Base-by-base conservation (phyloP, 2,113 vertebrate species). In the Ciconia boyciana region DNA sequence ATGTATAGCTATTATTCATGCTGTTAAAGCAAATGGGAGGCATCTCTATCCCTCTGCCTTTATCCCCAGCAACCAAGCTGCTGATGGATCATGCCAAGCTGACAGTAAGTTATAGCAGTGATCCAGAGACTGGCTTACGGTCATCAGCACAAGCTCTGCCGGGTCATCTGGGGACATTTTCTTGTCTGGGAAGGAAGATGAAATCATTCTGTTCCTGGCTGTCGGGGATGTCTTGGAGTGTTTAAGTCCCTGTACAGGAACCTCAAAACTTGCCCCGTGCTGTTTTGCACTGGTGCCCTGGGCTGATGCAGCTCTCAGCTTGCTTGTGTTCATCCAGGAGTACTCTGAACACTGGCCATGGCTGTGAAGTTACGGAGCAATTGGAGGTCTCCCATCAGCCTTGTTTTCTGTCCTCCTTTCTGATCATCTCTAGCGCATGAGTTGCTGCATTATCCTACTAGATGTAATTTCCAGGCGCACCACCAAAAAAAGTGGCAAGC, bases 31-130 rank as follows among this genome's bases (percentile, higher is more conserved):
- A 89, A 95, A 85, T 66, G 77, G 77, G 74, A 94, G 58, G 62
- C 81, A 77, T 83, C 77, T 91, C 83, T 89, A 46, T 82, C 62
- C 65, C 54, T 92, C 57, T 91, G 95, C 89, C 77, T 94, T 92
- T 92, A 95, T 79, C 89, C 74, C 41, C 74, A 94, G 87, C 83
- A 94, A 43, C 78, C 46, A 76, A 91, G 83, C 87, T 85, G 89
- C 74, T 65, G 80, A 65, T 91, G 70, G 54, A 72, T 87, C 74
- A 2, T 80, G 81, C 93, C 91, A 94, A 92, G 70, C 83, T 95
- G 93, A 83, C 87, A 69, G 82, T 64, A 85, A 90, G 81, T 94
- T 87, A 58, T 1, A 93, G 66, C 78, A 60, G 10, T 28, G 54
- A 65, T 77, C 14, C 41, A 82, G 70, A 69, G 44, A 36, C 48